Evolutionary conservation across 2,797 vertebrate species (phyloP).

Genomic region (Thaleichthys pacificus): DNA sequence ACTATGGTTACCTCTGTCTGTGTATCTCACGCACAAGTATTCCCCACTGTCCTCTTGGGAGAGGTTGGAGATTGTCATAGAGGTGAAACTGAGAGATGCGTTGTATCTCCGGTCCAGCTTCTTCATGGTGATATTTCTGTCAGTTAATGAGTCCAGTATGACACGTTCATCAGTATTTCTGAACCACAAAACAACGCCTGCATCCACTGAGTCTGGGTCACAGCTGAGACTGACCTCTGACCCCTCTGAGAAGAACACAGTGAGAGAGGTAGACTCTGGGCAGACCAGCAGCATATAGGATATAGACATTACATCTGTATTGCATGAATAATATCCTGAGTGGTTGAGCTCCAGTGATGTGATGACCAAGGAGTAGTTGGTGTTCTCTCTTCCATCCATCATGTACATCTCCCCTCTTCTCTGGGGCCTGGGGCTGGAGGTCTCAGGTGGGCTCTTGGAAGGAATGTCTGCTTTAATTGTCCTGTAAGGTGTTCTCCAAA

Average conservation of each 20-base stretch:
- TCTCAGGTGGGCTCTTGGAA: not conserved
- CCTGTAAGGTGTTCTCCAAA: not conserved
- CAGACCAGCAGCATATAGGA: not conserved
- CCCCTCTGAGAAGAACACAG: not conserved
- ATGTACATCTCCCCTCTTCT: not conserved
- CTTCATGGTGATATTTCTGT: not conserved
- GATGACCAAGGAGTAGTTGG: not conserved
- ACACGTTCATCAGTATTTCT: not conserved
- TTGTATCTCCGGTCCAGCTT: not conserved
- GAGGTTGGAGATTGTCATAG: not conserved
- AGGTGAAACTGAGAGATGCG: not conserved
- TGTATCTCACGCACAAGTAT: not conserved
- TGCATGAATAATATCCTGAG: not conserved
- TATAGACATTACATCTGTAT: not conserved
- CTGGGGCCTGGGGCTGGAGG: not conserved
- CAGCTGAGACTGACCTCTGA: not conserved
- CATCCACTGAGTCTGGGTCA: not conserved
- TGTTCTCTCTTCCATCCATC: not conserved
- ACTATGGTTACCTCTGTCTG: not conserved
- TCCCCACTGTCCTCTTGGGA: not conserved
- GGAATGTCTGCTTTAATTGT: not conserved
- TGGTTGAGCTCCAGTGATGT: slow-evolving; percentile 1
- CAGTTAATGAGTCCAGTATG: not conserved
- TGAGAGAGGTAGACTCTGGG: not conserved
- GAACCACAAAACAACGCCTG: not conserved